Base-by-base conservation (phyloP, 2,888 invertebrate species). In the Ypsolopha sequella region DNA sequence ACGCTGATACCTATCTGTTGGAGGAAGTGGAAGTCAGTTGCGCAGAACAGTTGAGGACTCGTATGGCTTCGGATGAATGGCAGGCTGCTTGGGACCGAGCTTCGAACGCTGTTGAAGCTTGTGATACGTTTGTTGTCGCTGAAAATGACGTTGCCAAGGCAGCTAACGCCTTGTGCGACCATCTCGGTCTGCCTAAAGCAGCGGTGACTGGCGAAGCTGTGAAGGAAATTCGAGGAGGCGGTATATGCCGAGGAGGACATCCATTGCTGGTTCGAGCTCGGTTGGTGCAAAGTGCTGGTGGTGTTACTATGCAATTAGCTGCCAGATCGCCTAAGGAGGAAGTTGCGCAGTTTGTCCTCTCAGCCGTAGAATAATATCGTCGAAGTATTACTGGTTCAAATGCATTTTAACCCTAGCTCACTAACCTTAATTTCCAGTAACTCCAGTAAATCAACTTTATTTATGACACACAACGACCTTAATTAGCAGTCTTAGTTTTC, bases 251-350 rank as follows among this genome's bases (percentile, higher is more conserved):
- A 53, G 97, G 97, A 0, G 97, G 97, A 0, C 91, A 93, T 51
- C 96, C 97, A 53, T 92, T 98, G 36, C 80, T 98, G 51, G 95
- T 97, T 0, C 88, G 94, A 55, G 94, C 97, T 2, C 95, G 97
- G 73, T 73, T 96, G 54, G 86, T 96, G n/a, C 89, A 91, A 0
- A 71, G 87, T 35, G 89, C 90, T 38, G 89, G 88, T 35, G 93
- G 94, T n/a, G 95, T 98, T 0, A 97, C 97, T 3, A 96, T 99
- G 95, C 95, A 97, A 72, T 84, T 99, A 51, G 94, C 95, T 0
- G 95, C 98, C 0, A 88, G 97, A 46, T 95, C 96, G 33, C 93
- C 94, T 9, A 92, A 95, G 75, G 91, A 93, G 50, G 92, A 93
- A 58, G 92, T 98, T 0, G 95, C 96, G 0, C 95, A 97, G 68